Base-by-base conservation (phyloP, 1,140 invertebrate species). In the Cotesia chilonis region DNA sequence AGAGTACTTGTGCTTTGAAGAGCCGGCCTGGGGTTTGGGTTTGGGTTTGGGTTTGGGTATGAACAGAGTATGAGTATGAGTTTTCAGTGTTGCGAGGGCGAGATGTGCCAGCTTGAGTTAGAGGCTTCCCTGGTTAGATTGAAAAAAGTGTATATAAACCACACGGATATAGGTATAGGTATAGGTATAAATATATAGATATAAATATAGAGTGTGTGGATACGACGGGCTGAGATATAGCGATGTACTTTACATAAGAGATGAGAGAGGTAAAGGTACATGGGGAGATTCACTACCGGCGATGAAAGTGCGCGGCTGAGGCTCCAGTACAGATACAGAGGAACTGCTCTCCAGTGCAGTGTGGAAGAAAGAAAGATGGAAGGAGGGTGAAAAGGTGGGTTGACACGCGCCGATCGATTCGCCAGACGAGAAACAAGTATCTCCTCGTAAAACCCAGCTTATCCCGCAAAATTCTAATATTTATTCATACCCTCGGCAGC, bases 401-500 rank as follows among this genome's bases (percentile, higher is more conserved):
- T 68, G 73, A 70, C 69, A 74, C 73, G 69, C 71, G 61, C 65
- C 76, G 77, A 85, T 85, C 81, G 84, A 84, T 84, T 79, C 75
- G 65, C 57, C 63, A 79, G 78, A 77, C 76, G 72, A 71, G 72
- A 80, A 80, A 84, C 83, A 85, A 83, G 82, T 84, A 85, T 85
- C 84, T 82, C 82, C 78, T 84, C 81, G 82, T 85, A 84, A 86
- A 84, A 82, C 79, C 75, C 78, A 71, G 83, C 80, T 86, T 85
- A 86, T 84, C 69, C 82, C 81, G 77, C 81, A 81, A 84, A 81
- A 86, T 84, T 85, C 81, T 84, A 84, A 85, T 86, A 86, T 86
- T 86, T 85, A 86, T 86, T 86, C 84, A 86, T 83, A 84, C 79
- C 80, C 81, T 52, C 60, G 61, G 64, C 70, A 52, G 64, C 67